Base-by-base conservation (phyloP, 2,113 vertebrate species). In the Notiomystis cincta region DNA sequence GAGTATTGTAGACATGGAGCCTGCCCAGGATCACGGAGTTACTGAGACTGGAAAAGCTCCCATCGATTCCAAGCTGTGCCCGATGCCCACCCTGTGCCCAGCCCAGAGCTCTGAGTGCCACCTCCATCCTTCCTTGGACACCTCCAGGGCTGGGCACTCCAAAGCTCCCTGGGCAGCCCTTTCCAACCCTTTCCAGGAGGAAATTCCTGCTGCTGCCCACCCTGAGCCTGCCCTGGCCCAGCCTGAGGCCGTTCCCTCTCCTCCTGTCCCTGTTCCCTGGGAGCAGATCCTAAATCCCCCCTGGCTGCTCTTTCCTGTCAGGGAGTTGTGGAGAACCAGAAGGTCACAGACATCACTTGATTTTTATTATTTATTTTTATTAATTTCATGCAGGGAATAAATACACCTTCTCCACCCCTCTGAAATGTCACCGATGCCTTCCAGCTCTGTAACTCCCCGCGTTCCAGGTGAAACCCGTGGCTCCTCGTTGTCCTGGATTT, bases 111-210 rank as follows among this genome's bases (percentile, higher is more conserved):
- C 81, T 12, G 1, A 13, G 47, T 18, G 27, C 54, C 54, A 47
- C 14, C n/a, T n/a, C n/a, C n/a, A n/a, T n/a, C n/a, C n/a, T n/a
- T 7, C 23, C 4, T 0, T 31, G 58, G 19, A 0, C 44, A 38
- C 27, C 50, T n/a, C 18, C 58, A 56, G 42, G 58, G 58, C 0
- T 37, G 76, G 58, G 35, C 1, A 19, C 57, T 37, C 42, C 77
- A 72, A 8, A 27, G 11, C 42, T 33, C 27, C 67, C 77, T 11
- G 44, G 42, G 57, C 57, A 71, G 57, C 31, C 38, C 70, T 4
- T 70, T 0, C 51, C 54, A 56, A 9, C 42, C 35, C 44, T 33
- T 82, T n/a, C 77, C 77, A 60, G 8, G 53, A 0, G 21, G 53
- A 60, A 89, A 75, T 82, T 75, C 60, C 86, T 65, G 18, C 76